phyloP scores from a whole-genome alignment of 2,888 invertebrate species.

The Cephus runcator region DNA sequence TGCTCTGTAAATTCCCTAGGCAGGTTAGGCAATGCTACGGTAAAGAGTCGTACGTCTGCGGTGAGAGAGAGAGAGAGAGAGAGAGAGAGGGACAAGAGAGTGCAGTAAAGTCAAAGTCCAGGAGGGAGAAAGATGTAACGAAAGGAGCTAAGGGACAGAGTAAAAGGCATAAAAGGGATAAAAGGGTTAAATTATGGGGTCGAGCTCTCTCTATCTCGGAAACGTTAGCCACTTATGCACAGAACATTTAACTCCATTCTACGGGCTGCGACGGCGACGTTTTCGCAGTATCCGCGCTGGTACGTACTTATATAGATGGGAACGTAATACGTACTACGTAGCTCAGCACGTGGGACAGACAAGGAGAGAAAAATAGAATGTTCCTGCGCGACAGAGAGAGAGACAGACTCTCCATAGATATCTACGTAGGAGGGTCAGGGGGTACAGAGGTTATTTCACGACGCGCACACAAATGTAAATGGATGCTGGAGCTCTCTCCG shows the following conservation, averaged over 20 bases:
- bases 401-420: constrained; percentile 31
- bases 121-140: too few species aligned
- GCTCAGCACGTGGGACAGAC: neutral
- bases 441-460: neutral
- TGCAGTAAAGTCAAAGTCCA: too few species aligned
- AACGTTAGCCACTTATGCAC: constrained; percentile 52
- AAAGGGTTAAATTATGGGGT: constrained; percentile 37
- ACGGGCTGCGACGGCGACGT: constrained; percentile 16
- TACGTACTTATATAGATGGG: neutral
- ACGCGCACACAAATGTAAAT: constrained; percentile 28
- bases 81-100: neutral
- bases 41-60: too few species aligned
- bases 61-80: too few species aligned
- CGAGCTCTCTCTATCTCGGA: constrained; percentile 35
- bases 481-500: constrained; percentile 15
- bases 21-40: too few species aligned
- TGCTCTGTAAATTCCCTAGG: too few species aligned
- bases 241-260: constrained; percentile 53
- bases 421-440: constrained; percentile 17
- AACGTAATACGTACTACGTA: neutral
- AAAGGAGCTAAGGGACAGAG: too few species aligned
- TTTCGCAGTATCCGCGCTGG: neutral
- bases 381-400: too few species aligned
- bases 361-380: constrained; percentile 16
- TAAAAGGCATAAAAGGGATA: constrained; percentile 9